Evolutionary conservation across 2,113 vertebrate species (phyloP).

Genomic region (Numenius arquata): DNA sequence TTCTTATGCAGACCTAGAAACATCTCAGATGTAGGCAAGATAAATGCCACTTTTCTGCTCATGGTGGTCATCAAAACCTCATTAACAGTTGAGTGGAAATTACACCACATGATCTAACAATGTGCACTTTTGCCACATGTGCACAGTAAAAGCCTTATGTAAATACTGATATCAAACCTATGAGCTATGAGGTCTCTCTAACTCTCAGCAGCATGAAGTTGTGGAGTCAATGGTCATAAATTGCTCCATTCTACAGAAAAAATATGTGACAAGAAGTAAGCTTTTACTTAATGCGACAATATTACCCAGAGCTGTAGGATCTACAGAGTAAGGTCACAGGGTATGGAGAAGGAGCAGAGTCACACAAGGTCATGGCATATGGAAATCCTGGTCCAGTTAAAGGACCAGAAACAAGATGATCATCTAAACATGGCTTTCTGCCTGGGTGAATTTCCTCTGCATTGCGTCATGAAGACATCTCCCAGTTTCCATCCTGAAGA

Average conservation of each 20-base stretch:
- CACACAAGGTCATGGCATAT: not conserved
- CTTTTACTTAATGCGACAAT: not conserved
- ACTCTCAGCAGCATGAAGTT: not conserved
- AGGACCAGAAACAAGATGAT: not conserved
- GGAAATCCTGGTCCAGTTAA: not conserved
- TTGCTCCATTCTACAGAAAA: not conserved
- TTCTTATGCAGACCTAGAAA: not conserved
- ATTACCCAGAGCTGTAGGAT: not conserved
- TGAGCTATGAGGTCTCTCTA: not conserved
- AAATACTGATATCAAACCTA: not conserved
- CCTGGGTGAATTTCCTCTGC: not conserved
- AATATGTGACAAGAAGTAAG: not conserved
- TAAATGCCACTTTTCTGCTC: not conserved
- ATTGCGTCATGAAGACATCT: not conserved
- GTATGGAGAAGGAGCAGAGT: not conserved
- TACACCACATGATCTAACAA: not conserved
- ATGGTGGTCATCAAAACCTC: not conserved
- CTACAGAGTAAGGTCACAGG: not conserved
- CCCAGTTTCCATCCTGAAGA: not conserved
- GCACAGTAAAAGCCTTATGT: not conserved
- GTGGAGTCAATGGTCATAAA: not conserved
- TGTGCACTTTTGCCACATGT: not conserved
- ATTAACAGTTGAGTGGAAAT: not conserved
- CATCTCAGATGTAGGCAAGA: not conserved
- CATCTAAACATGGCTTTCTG: not conserved